Conservation (phyloP, 2,888 invertebrate genomes). For the Heliconius charithonia region DNA sequence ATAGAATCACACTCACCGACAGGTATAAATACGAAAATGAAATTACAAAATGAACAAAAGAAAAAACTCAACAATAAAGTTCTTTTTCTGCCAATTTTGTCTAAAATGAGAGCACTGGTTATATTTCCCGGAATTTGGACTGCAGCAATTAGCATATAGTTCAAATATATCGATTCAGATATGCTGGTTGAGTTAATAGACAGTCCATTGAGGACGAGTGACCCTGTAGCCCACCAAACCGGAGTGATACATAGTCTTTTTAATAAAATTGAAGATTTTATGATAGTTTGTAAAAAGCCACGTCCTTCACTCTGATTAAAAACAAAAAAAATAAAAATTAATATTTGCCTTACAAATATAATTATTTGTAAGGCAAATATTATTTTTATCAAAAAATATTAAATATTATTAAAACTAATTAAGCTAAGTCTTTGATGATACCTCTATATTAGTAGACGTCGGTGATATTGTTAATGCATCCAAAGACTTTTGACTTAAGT, state of each 20-base stretch:
- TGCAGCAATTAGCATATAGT: conserved; percentile 83
- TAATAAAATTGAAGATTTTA: conserved; percentile 79
- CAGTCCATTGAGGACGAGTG: conserved; percentile 87
- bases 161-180: conserved; percentile 87
- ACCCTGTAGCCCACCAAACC: conserved; percentile 88
- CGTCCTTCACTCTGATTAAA: not conserved
- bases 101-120: conserved; percentile 82
- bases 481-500: conserved; percentile 80
- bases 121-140: conserved; percentile 87
- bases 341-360: not conserved
- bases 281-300: conserved; percentile 51
- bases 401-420: not conserved
- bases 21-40: conserved; percentile 47
- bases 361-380: too few relatives aligned
- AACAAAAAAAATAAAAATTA: not conserved
- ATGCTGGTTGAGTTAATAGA: conserved; percentile 87
- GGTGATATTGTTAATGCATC: conserved; percentile 64
- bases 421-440: not conserved
- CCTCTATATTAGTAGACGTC: not conserved
- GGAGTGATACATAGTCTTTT: conserved; percentile 83
- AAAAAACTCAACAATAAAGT: conserved; percentile 51
- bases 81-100: conserved; percentile 67
- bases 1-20: conserved; percentile 49
- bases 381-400: too few relatives aligned
- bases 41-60: conserved; percentile 47